Base-by-base conservation (phyloP, 2,888 invertebrate species). In the Hydrotaea diabolus region DNA sequence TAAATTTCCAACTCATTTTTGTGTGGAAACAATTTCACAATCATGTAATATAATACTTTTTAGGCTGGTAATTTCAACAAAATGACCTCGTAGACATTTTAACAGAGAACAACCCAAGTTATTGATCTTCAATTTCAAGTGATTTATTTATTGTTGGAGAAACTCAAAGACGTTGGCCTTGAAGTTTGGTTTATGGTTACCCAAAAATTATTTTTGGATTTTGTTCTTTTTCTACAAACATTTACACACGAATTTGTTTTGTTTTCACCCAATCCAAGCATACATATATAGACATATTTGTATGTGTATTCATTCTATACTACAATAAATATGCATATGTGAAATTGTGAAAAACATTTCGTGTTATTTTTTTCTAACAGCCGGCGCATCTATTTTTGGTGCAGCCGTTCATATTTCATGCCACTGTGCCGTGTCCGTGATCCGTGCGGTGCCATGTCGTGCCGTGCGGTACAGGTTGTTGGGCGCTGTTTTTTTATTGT, bases 191-290 rank as follows among this genome's bases (percentile, higher is more conserved):
- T 75, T 83, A 69, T 74, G 74, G 73, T 75, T 69, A 31, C 9
- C 19, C 31, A 69, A n/a, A 71, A 57, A 69, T 71, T 80, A 77
- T 75, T 77, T 74, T 74, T 80, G 21, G 71, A 43, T 80, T 69
- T 77, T 31, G 31, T 31, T 31, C 7, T 31, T 31, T 31, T 31
- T 31, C 9, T 79, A 55, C 55, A 79, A 55, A 75, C 46, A 26
- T 36, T 64, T 36, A 36, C 36, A 64, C 4, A 17, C 17, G 19
- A n/a, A n/a, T n/a, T 53, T 17, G 7, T 15, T 7, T n/a, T 36
- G 36, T 64, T 15, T 59, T 8, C 26, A 59, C 1, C 1, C 15
- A 15, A 43, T 13, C 9, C 15, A 59, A 59, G 0, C 13, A 59
- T 9, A 5, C 17, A 21, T 11, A 26, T n/a, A 62, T 62, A 36